Evolutionary conservation across 2,888 invertebrate genomes (phyloP).

Genomic region (Drosophila koepferae): DNA sequence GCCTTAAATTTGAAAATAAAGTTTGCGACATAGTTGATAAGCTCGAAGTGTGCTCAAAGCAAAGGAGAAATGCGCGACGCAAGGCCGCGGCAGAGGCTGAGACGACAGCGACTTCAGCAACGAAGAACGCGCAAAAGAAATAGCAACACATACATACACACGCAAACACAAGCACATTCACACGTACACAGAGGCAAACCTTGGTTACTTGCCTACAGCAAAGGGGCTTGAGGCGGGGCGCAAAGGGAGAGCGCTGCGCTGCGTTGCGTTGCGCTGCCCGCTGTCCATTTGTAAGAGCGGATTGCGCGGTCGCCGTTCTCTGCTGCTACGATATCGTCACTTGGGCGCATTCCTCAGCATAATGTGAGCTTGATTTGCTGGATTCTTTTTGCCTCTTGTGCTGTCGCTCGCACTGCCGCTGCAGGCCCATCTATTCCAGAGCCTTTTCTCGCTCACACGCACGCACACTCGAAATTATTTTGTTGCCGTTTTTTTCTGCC

Average conservation of each 20-base stretch:
- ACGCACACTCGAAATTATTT: slow-evolving; percentile 71
- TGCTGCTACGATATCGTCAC: slow-evolving; percentile 83
- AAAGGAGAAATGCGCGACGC: slow-evolving; percentile 66
- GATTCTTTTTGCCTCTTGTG: slow-evolving; percentile 76
- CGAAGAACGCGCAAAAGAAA: slow-evolving; percentile 59
- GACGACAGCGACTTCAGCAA: slow-evolving; percentile 41
- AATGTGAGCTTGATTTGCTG: slow-evolving; percentile 84
- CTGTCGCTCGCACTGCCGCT: slow-evolving; percentile 28
- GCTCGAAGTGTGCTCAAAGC: slow-evolving; percentile 36
- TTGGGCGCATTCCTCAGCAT: slow-evolving; percentile 84
- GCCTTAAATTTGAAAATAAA: slow-evolving; percentile 1
- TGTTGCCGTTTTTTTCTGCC: slow-evolving; percentile 67
- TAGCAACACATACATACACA: slow-evolving; percentile 41
- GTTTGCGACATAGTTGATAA: slow-evolving; percentile 28
- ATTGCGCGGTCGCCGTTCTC: slow-evolving; percentile 52
- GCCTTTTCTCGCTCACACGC: slow-evolving; percentile 41
- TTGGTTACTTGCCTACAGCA: slow-evolving; percentile 31
- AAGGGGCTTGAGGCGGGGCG: slow-evolving; percentile 1
- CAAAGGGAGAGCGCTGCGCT: slow-evolving; percentile 1
- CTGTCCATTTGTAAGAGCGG: slow-evolving; percentile 71
- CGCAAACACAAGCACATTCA: slow-evolving; percentile 27
- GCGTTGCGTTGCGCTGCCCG: slow-evolving; percentile 52
- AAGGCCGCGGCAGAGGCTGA: slow-evolving; percentile 56
- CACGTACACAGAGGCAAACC: slow-evolving; percentile 20
- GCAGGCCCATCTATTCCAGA: slow-evolving; percentile 34